Base-by-base conservation (phyloP, 2,113 vertebrate genomes). In the Macheiramphus alcinus region DNA sequence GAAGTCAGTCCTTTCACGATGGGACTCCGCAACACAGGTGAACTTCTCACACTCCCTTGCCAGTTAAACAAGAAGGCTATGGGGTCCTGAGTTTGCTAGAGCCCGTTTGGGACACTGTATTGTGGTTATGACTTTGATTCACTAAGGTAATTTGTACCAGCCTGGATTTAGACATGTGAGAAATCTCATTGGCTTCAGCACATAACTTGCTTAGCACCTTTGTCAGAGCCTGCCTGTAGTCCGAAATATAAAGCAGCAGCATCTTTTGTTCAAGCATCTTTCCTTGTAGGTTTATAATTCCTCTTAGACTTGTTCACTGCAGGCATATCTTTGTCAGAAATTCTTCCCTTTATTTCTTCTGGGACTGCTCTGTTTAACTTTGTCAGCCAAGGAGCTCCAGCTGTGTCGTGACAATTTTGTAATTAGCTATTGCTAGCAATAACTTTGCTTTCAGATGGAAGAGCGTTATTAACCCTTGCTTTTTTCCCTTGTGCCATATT, bases 51-150 rank as follows among this genome's bases (percentile, higher is more conserved):
- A 1, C 13, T 72, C 34, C 20, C 14, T 43, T 56, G 47, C 17
- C 15, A 29, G 55, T 32, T 34, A 12, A 22, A 11, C 7, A 11
- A 10, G 36, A 11, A 3, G 2, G 2, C 21, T 22, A 0, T 2
- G 4, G 18, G 34, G 9, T 52, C 11, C 42, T 5, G 45, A 53
- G 53, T 50, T 55, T 52, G 16, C 36, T 59, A 7, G 3, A 29
- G 32, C n/a, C 36, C 2, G 0, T 4, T 9, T 50, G 58, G 61
- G 45, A 10, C 34, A 3, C 55, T 10, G 36, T 10, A 1, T 36
- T 18, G 38, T 25, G 36, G 6, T 22, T 26, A 6, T 47, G 82
- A 2, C 56, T 71, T 16, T 7, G 45, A 26, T 43, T 62, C 62
- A 20, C 34, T 19, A 6, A 9, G 71, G 12, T 5, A 6, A n/a